Conservation (phyloP, 2,888 invertebrate species). For the Leucophenga maculata region DNA sequence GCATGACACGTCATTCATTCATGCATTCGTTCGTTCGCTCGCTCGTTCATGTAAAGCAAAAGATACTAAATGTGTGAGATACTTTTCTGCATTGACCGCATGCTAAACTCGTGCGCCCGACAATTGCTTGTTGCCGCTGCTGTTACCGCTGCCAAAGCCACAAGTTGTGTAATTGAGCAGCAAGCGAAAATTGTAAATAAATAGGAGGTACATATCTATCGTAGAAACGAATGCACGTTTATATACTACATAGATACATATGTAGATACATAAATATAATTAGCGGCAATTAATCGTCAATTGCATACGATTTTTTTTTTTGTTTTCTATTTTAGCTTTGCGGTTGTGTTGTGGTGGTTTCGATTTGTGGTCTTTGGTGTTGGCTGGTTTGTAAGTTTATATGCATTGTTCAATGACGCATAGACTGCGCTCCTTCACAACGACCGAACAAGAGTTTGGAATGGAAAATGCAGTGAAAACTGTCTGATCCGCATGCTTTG, state of each 20-base stretch:
- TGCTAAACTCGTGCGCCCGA: neutral
- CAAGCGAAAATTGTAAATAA: constrained; percentile 30
- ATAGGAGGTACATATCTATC: constrained; percentile 11
- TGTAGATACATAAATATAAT: neutral
- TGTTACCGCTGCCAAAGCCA: constrained; percentile 25
- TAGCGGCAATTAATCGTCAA: neutral
- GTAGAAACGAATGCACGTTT: constrained; percentile 43
- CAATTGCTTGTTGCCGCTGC: neutral
- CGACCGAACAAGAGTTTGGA: neutral
- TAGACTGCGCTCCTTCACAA: neutral
- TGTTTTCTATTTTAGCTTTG: too few species aligned
- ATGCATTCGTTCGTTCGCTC: neutral
- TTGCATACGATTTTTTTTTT: neutral
- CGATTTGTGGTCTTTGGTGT: neutral
- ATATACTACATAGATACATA: too few species aligned
- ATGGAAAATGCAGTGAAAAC: neutral
- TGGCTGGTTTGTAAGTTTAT: neutral
- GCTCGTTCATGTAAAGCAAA: too few species aligned
- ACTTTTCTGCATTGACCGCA: constrained; percentile 5
- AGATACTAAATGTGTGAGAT: neutral
- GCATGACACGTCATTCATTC: neutral
- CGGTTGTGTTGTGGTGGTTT: neutral
- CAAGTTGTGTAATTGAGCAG: constrained; percentile 43
- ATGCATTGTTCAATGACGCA: constrained; percentile 2
- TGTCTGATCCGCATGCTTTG: neutral